Percentiles rank a stretch among this genome's conserved stretches.
These are phyloP conservation scores for Oriolus oriolus DNA, from an alignment of 2,113 vertebrate species.

Conservation along the genomic window DNA sequence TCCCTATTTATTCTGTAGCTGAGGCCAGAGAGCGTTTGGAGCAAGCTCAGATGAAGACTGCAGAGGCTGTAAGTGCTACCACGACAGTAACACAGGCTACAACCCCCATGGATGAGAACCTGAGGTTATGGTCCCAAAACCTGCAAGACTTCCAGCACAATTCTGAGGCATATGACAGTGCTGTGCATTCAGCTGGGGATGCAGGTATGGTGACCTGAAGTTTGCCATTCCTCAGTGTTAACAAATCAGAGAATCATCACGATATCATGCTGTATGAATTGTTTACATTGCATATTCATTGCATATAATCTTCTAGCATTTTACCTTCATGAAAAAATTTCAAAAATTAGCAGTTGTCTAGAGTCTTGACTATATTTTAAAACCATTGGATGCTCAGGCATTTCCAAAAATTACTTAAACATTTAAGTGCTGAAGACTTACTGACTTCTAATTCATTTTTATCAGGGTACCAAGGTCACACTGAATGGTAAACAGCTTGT, in stretches of 20 bases:
- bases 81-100: constrained; percentile 73
- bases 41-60: constrained; percentile 74
- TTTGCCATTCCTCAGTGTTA: not conserved
- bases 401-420: not conserved
- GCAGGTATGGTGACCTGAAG: constrained; percentile 75
- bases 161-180: constrained; percentile 77
- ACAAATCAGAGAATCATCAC: not conserved
- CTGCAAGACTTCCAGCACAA: constrained; percentile 82
- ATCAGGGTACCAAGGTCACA: not conserved
- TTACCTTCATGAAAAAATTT: not conserved
- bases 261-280: not conserved
- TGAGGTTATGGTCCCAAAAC: constrained; percentile 83
- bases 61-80: constrained; percentile 76
- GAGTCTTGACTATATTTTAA: not conserved
- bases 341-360: not conserved
- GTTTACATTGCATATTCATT: not conserved
- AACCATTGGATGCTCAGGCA: not conserved
- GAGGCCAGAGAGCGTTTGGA: constrained; percentile 77
- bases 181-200: constrained; percentile 81
- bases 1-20: constrained; percentile 53
- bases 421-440: not conserved
- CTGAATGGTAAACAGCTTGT: not conserved
- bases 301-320: not conserved
- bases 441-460: not conserved
- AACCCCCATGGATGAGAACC: constrained; percentile 76